phyloP scores from a whole-genome alignment of 2,797 vertebrate genomes.

The Propithecus perrieri region DNA sequence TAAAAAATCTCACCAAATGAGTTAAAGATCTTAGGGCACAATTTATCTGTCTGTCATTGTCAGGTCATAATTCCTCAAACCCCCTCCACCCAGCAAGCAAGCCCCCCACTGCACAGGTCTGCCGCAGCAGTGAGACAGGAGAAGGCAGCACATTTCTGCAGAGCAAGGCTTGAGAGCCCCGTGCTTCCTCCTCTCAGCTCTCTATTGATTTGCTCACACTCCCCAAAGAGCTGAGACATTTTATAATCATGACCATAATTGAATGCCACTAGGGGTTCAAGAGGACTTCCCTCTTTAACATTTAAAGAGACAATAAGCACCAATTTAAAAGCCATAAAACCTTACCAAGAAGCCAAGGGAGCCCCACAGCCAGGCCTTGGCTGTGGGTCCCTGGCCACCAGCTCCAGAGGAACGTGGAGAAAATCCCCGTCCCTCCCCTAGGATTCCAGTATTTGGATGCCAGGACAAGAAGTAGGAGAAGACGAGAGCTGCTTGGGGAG shows the following conservation, averaged over 20 bases:
- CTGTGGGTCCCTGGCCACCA: neutral
- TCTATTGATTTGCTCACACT: constrained; percentile 58
- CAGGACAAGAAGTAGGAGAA: constrained; percentile 27
- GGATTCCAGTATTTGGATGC: constrained; percentile 34
- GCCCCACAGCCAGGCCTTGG: neutral
- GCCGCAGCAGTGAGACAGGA: neutral
- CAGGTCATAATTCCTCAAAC: neutral
- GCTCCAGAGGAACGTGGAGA: neutral
- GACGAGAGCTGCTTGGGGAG: neutral
- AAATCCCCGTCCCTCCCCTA: neutral
- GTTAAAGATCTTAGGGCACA: neutral
- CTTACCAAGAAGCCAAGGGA: constrained; percentile 58
- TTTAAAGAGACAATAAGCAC: constrained; percentile 69
- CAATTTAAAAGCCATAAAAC: constrained; percentile 74
- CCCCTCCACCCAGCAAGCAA: neutral
- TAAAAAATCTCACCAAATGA: neutral
- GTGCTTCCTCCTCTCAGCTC: neutral
- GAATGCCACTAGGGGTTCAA: constrained; percentile 66
- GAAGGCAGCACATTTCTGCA: neutral
- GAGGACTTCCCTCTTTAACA: constrained; percentile 66
- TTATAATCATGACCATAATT: constrained; percentile 75
- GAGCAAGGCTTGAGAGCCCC: neutral
- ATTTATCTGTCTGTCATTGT: neutral
- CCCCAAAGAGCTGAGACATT: constrained; percentile 56
- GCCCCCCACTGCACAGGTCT: neutral